Evolutionary conservation across 2,888 invertebrate genomes (phyloP).

Genomic region (Homarus gammarus): DNA sequence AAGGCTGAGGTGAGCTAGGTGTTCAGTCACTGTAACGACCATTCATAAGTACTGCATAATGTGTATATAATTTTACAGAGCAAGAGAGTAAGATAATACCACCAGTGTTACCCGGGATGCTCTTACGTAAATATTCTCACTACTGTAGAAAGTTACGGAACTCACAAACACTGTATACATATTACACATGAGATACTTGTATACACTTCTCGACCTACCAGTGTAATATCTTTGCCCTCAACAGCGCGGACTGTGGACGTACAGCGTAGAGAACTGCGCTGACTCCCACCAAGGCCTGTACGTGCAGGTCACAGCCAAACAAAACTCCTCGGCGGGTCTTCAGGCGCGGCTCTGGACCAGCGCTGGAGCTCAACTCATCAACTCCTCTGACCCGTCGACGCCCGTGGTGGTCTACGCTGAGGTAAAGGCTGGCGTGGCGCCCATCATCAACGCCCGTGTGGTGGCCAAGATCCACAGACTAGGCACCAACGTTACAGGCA

Average conservation of each 20-base stretch:
- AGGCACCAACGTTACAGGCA: constrained; percentile 77
- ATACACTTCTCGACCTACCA: neutral
- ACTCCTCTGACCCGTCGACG: constrained; percentile 52
- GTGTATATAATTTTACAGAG: no score
- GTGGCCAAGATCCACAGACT: constrained; percentile 57
- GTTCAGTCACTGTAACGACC: no score
- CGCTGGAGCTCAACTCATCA: constrained; percentile 29
- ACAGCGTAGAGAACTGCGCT: constrained; percentile 69
- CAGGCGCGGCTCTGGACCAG: constrained; percentile 67
- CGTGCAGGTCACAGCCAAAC: constrained; percentile 58
- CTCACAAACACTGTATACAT: no score
- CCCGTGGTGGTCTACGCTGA: constrained; percentile 77
- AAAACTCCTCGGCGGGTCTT: constrained; percentile 45
- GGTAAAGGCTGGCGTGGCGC: constrained; percentile 81
- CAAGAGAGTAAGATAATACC: neutral
- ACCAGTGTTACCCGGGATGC: neutral
- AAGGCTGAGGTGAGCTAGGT: constrained; percentile 59
- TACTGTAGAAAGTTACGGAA: no score
- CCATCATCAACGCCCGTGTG: constrained; percentile 57
- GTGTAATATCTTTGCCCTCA: neutral
- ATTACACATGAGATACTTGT: no score
- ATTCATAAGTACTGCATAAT: neutral
- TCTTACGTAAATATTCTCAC: neutral
- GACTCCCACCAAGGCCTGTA: constrained; percentile 71
- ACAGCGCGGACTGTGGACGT: constrained; percentile 69